phyloP scores from a whole-genome alignment of 2,113 vertebrate species.

The Protobothrops mucrosquamatus region DNA sequence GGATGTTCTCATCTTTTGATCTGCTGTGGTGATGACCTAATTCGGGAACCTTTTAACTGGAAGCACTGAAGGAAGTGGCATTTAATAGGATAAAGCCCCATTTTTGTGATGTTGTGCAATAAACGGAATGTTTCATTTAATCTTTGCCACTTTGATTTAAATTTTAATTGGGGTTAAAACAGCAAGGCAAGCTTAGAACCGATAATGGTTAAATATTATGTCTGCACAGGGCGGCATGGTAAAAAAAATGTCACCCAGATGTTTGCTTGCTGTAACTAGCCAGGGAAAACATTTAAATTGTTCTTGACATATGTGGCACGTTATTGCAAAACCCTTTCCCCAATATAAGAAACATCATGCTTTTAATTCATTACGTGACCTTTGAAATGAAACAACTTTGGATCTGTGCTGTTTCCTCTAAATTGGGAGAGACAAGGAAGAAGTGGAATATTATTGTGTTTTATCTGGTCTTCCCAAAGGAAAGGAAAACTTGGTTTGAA shows the following conservation, averaged over 20 bases:
- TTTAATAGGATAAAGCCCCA: background rate
- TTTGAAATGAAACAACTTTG: conserved; percentile 11
- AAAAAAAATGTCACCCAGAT: background rate
- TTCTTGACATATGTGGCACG: background rate
- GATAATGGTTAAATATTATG: background rate
- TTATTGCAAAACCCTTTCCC: background rate
- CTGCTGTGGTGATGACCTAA: background rate
- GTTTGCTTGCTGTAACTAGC: background rate
- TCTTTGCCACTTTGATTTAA: background rate
- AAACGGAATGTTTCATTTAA: background rate
- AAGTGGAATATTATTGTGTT: background rate
- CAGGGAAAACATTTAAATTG: conserved; percentile 5
- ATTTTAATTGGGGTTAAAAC: background rate
- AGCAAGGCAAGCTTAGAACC: background rate
- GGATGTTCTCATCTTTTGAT: background rate
- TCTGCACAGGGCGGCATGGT: background rate
- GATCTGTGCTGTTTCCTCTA: conserved; percentile 4
- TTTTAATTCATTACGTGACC: conserved; percentile 10
- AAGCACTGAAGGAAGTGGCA: background rate
- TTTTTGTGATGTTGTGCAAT: background rate
- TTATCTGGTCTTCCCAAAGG: conserved; percentile 33
- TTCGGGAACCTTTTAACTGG: background rate
- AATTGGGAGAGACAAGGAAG: conserved; percentile 19
- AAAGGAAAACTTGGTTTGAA: conserved; percentile 35
- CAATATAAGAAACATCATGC: conserved; percentile 2